Evolutionary conservation across 2,888 invertebrate species (phyloP).

Genomic region (Folsomia candida): DNA sequence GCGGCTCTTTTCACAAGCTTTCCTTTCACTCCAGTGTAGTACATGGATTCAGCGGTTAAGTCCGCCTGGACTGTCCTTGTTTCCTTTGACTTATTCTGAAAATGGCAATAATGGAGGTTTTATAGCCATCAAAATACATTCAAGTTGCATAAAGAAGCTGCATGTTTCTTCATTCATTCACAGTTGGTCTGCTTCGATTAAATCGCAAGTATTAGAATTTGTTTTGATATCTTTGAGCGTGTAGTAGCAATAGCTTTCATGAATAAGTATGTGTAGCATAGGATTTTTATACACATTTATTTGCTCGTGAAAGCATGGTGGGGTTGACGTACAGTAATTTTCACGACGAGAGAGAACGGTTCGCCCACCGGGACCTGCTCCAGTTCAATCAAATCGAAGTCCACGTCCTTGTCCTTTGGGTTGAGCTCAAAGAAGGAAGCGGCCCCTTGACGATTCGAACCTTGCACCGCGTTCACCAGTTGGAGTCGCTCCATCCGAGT

Average conservation of each 20-base stretch:
- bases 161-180: too few relatives aligned
- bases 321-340: conserved; percentile 60
- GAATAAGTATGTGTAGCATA: too few relatives aligned
- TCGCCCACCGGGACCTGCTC: conserved; percentile 70
- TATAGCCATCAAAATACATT: too few relatives aligned
- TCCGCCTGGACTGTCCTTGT: conserved; percentile 66
- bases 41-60: conserved; percentile 68
- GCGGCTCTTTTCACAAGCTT: conserved; percentile 68
- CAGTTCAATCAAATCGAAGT: conserved; percentile 65
- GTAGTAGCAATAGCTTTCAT: too few relatives aligned
- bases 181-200: too few relatives aligned
- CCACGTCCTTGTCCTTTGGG: conserved; percentile 62
- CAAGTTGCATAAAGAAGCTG: too few relatives aligned
- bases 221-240: too few relatives aligned
- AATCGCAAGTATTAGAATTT: too few relatives aligned
- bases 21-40: conserved; percentile 73
- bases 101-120: conserved; percentile 20
- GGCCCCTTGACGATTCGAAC: conserved; percentile 61
- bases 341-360: conserved; percentile 65
- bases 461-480: conserved; percentile 71
- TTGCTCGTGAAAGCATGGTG: too few relatives aligned
- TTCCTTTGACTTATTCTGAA: conserved; percentile 53
- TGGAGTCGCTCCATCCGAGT: conserved; percentile 70
- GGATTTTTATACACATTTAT: background rate
- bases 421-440: conserved; percentile 66